Evolutionary conservation across 2,888 invertebrate species (phyloP).

Genomic region (Drosophila parthenogenetica): DNA sequence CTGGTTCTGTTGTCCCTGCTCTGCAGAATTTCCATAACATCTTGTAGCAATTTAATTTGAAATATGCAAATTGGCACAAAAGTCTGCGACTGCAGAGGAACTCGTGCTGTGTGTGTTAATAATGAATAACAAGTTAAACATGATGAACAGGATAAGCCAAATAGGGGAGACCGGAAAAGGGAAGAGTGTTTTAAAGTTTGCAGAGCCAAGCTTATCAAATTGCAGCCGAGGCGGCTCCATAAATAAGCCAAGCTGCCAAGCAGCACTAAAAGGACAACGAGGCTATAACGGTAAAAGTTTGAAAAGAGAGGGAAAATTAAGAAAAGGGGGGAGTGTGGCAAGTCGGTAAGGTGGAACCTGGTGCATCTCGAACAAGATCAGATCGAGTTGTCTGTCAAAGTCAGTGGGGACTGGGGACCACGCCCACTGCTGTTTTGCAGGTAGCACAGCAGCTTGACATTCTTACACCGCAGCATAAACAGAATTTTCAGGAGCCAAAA

Average conservation of each 20-base stretch:
- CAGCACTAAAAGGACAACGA: too few species aligned
- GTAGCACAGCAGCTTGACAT: slow-evolving; percentile 5
- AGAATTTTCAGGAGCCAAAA: slow-evolving; percentile 18
- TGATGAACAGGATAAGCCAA: slow-evolving; percentile 28
- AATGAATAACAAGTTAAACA: slow-evolving; percentile 47
- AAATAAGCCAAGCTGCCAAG: not conserved
- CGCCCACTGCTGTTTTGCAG: not conserved
- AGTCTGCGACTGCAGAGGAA: slow-evolving; percentile 13
- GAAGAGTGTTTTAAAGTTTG: not conserved
- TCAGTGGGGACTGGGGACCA: slow-evolving; percentile 1
- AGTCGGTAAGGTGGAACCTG: too few species aligned
- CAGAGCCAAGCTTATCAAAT: slow-evolving; percentile 18
- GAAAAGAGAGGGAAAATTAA: not conserved
- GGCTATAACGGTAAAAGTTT: not conserved
- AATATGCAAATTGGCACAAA: slow-evolving; percentile 56
- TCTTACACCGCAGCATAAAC: slow-evolving; percentile 22
- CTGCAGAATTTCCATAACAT: slow-evolving; percentile 34
- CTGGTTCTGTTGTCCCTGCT: not conserved
- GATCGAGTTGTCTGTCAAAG: slow-evolving; percentile 17
- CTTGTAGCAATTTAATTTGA: slow-evolving; percentile 57
- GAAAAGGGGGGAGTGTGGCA: too few species aligned
- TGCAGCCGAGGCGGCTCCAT: not conserved
- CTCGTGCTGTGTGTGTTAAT: slow-evolving; percentile 43
- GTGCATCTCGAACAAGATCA: slow-evolving; percentile 21
- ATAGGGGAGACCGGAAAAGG: not conserved